Evolutionary conservation across 2,888 invertebrate species (phyloP).

Genomic region (Bembecia ichneumoniformis): DNA sequence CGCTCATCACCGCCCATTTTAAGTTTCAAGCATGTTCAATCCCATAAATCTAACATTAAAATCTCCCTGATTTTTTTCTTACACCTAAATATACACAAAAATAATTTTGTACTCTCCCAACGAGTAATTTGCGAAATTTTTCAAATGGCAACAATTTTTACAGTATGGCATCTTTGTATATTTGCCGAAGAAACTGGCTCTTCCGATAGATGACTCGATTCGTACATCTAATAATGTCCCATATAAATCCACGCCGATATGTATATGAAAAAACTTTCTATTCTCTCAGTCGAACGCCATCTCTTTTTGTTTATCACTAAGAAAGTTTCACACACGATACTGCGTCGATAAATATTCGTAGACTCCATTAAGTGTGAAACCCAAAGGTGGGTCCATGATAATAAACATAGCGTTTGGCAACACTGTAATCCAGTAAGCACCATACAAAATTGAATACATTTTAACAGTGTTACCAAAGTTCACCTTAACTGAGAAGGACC

Average conservation of each 20-base stretch:
- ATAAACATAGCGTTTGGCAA: constrained; percentile 14
- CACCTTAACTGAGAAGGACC: not conserved
- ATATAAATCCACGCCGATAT: too few species aligned
- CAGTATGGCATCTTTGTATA: constrained; percentile 60
- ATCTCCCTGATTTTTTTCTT: constrained; percentile 71
- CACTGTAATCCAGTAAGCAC: constrained; percentile 22
- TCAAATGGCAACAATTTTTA: constrained; percentile 60
- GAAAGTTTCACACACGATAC: too few species aligned
- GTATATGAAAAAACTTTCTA: too few species aligned
- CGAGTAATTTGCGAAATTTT: constrained; percentile 44
- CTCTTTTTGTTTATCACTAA: too few species aligned
- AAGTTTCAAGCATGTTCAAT: constrained; percentile 1
- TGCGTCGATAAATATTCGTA: too few species aligned
- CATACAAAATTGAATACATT: constrained; percentile 15
- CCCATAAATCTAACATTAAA: constrained; percentile 48
- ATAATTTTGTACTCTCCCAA: constrained; percentile 71
- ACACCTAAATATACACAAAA: constrained; percentile 68
- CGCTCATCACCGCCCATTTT: not conserved
- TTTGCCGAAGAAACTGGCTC: constrained; percentile 15
- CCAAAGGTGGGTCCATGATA: too few species aligned
- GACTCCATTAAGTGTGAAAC: too few species aligned
- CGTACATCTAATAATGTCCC: too few species aligned
- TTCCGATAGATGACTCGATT: too few species aligned
- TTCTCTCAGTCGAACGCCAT: too few species aligned
- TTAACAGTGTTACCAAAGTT: constrained; percentile 17